A percentile compares a stretch with the other conserved stretches of the same genome.
These are phyloP conservation scores for Catocala fraxini DNA, from an alignment of 2,888 invertebrate genomes.

Conservation along the genomic window DNA sequence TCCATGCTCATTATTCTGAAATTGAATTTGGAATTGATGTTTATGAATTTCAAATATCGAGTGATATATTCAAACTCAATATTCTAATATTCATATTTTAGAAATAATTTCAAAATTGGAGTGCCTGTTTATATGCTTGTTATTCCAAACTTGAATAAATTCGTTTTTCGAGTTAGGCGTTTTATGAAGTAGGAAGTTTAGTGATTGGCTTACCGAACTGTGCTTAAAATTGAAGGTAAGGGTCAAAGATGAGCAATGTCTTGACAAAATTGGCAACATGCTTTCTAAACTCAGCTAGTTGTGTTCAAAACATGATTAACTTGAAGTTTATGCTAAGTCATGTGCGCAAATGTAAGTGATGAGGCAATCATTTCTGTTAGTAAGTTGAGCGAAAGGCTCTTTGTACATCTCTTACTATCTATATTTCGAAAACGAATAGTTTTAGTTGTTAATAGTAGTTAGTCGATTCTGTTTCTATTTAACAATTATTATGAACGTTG, in stretches of 20 bases:
- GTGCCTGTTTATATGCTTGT: too few species aligned
- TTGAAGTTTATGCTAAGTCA: slow-evolving; percentile 26
- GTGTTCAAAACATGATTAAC: slow-evolving; percentile 21
- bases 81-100: too few species aligned
- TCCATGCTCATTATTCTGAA: slow-evolving; percentile 39
- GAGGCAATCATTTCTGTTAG: slow-evolving; percentile 22
- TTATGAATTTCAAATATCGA: slow-evolving; percentile 8
- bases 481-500: not conserved
- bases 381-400: slow-evolving; percentile 7
- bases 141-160: not conserved
- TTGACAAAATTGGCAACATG: not conserved
- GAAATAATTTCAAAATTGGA: too few species aligned
- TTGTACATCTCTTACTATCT: slow-evolving; percentile 1
- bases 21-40: slow-evolving; percentile 38
- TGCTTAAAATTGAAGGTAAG: slow-evolving; percentile 30
- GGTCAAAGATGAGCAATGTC: not conserved
- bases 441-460: too few species aligned
- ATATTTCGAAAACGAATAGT: not conserved
- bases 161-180: not conserved
- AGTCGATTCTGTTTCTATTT: not conserved
- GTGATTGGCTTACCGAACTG: slow-evolving; percentile 23
- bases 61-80: too few species aligned
- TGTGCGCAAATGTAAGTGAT: slow-evolving; percentile 30
- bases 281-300: slow-evolving; percentile 6
- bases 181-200: slow-evolving; percentile 11